These are phyloP conservation scores for Dendronephthya gigantea DNA, from an alignment of 64 coral and sea anemone species.

Conservation along the genomic window DNA sequence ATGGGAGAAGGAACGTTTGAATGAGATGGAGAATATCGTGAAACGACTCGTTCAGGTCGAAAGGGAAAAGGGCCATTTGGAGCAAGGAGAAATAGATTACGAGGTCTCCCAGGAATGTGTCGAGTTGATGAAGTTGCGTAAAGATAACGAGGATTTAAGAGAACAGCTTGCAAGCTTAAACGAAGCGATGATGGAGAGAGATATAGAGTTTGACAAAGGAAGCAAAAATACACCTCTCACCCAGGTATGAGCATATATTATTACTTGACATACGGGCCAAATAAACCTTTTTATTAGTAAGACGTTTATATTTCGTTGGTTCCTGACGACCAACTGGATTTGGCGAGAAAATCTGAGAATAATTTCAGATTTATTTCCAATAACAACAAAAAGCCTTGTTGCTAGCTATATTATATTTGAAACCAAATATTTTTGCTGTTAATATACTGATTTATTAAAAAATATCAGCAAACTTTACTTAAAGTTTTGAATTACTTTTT, in stretches of 20 bases:
- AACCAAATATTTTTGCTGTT: no score
- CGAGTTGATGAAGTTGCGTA: neutral
- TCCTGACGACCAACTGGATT: no score
- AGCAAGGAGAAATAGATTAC: neutral
- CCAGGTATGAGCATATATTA: neutral
- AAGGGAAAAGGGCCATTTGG: neutral
- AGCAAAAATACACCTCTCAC: neutral
- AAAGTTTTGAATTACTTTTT: neutral
- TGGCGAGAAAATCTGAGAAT: no score
- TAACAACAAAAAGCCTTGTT: no score
- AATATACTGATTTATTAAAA: no score
- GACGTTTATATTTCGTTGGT: no score
- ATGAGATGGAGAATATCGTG: conserved; percentile 10
- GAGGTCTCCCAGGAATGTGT: neutral
- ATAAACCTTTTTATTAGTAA: no score
- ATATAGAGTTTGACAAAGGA: neutral
- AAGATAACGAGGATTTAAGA: neutral
- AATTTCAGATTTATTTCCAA: no score
- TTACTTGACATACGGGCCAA: no score
- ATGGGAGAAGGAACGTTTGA: conserved; percentile 8
- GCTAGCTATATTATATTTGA: no score
- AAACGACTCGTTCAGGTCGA: neutral
- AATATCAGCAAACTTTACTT: neutral
- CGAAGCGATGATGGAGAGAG: neutral
- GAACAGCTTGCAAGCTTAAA: neutral